phyloP scores from a whole-genome alignment of 2,888 invertebrate genomes.

The Hirtodrosophila duncani region DNA sequence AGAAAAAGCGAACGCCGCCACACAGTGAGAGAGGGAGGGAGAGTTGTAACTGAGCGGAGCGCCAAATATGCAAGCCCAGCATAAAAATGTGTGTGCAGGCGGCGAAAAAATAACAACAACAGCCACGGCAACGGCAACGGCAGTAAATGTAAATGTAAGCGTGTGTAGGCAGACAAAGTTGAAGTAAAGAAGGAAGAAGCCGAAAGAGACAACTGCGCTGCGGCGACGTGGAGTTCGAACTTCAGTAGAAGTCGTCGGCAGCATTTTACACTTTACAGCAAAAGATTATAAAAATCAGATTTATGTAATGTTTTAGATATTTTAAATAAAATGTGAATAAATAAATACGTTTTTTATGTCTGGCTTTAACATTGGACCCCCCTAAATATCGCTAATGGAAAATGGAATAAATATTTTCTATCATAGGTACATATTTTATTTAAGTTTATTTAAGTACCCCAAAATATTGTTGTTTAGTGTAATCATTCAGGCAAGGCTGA shows the following conservation, averaged over 20 bases:
- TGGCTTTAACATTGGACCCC: no score
- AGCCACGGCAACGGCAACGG: slow-evolving; percentile 25
- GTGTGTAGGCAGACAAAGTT: slow-evolving; percentile 53
- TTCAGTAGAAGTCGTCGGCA: slow-evolving; percentile 17
- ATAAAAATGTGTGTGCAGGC: slow-evolving; percentile 58
- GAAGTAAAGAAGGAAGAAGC: slow-evolving; percentile 51
- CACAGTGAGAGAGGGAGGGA: slow-evolving; percentile 19
- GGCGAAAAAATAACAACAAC: slow-evolving; percentile 37
- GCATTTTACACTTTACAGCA: slow-evolving; percentile 19
- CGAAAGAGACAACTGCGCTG: not conserved
- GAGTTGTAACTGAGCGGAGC: slow-evolving; percentile 11
- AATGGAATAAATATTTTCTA: no score
- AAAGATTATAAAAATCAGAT: not conserved
- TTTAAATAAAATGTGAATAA: no score
- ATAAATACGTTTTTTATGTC: no score
- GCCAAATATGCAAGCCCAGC: slow-evolving; percentile 18
- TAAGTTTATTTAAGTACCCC: no score
- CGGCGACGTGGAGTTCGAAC: slow-evolving; percentile 37
- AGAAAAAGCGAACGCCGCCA: slow-evolving; percentile 13
- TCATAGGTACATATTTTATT: no score
- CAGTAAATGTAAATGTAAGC: slow-evolving; percentile 15
- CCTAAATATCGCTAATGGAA: no score
- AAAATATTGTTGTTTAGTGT: no score
- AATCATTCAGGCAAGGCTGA: no score
- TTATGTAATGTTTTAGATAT: no score